A percentile compares a stretch with the other conserved stretches of the same genome.
These are phyloP conservation scores for Polymixis lichenea DNA, from an alignment of 2,888 invertebrate species.

Conservation along the genomic window DNA sequence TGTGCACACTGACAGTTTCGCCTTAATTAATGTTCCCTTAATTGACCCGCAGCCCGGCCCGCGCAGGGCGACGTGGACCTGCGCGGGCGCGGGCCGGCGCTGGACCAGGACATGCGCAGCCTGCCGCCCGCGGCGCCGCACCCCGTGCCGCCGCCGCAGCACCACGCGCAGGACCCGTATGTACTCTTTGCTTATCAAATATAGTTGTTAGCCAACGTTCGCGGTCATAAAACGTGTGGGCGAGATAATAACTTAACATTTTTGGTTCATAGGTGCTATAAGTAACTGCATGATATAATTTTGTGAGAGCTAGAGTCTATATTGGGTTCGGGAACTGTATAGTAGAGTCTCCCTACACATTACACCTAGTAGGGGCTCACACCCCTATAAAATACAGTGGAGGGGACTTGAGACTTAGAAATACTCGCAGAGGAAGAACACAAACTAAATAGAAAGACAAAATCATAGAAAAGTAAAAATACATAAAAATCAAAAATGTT, in stretches of 20 bases:
- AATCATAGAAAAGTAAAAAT: background rate
- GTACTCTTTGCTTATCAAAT: constrained; percentile 46
- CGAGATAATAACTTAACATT: background rate
- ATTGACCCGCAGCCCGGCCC: constrained; percentile 64
- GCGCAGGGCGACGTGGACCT: constrained; percentile 82
- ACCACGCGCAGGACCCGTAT: constrained; percentile 76
- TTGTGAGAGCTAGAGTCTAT: background rate
- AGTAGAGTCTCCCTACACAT: background rate
- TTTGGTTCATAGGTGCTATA: background rate
- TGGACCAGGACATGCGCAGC: constrained; percentile 95
- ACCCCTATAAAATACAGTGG: background rate
- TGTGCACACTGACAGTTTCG: background rate
- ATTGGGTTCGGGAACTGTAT: background rate
- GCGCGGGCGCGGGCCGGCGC: constrained; percentile 75
- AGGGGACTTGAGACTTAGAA: background rate
- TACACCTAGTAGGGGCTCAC: background rate
- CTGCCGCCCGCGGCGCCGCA: constrained; percentile 80
- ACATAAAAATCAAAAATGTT: background rate
- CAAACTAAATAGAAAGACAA: background rate
- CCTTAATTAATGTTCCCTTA: background rate
- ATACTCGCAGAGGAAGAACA: background rate
- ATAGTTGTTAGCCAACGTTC: no score
- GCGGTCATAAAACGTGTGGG: background rate
- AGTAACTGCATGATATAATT: background rate
- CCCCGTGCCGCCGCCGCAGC: constrained; percentile 78